These are phyloP conservation scores for Trichogramma dendrolimi DNA, from an alignment of 2,888 invertebrate genomes.

Conservation along the genomic window DNA sequence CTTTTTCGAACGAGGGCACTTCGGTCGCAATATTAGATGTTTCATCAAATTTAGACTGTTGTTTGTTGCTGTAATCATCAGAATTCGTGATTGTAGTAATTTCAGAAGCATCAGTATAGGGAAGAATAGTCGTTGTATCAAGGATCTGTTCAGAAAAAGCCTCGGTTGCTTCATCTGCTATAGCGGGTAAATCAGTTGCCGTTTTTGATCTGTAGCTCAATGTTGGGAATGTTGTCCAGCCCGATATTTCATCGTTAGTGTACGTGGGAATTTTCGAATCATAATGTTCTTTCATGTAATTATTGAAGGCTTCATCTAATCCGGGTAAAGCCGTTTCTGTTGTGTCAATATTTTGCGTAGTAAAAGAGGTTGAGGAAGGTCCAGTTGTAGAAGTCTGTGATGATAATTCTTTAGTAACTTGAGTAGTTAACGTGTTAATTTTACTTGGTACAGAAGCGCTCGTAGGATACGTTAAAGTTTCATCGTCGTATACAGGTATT, in stretches of 20 bases:
- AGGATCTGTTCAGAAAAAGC: background rate
- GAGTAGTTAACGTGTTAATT: background rate
- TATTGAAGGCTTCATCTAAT: slow-evolving; percentile 22
- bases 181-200: background rate
- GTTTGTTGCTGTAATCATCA: background rate
- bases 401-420: background rate
- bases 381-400: background rate
- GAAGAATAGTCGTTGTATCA: background rate
- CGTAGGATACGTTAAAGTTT: slow-evolving; percentile 12
- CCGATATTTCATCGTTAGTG: slow-evolving; percentile 17
- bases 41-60: background rate
- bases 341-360: background rate
- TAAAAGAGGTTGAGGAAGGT: background rate
- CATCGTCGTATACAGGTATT: slow-evolving; percentile 27
- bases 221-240: slow-evolving; percentile 17
- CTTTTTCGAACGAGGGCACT: background rate
- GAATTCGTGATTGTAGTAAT: background rate
- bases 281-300: slow-evolving; percentile 27
- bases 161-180: too few relatives aligned
- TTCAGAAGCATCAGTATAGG: background rate
- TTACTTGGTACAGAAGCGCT: background rate
- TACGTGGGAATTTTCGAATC: slow-evolving; percentile 18
- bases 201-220: background rate
- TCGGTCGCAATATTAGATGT: background rate
- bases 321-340: slow-evolving; percentile 12